These are phyloP conservation scores for Glomeris marginata DNA, from an alignment of 2,888 invertebrate genomes.

Conservation along the genomic window DNA sequence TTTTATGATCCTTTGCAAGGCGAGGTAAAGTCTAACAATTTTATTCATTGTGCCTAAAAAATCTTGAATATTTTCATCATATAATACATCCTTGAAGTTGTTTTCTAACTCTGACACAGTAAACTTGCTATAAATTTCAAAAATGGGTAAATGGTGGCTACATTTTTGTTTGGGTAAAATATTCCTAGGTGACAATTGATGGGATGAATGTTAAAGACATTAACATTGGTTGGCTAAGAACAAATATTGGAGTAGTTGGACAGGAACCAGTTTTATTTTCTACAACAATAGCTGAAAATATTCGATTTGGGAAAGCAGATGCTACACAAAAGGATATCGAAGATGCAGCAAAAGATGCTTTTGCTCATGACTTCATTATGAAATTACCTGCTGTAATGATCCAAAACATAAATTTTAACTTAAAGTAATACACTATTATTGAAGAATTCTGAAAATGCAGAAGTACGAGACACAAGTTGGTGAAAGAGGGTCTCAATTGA, in stretches of 20 bases:
- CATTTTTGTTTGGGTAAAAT: too few species aligned
- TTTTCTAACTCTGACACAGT: too few species aligned
- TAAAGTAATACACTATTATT: too few species aligned
- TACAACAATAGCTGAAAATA: constrained; percentile 29
- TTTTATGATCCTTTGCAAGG: constrained; percentile 53
- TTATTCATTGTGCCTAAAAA: too few species aligned
- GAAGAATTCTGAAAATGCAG: constrained; percentile 19
- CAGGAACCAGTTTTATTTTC: constrained; percentile 23
- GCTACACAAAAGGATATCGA: not conserved
- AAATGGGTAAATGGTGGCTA: too few species aligned
- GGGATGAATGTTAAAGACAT: not conserved
- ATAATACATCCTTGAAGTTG: too few species aligned
- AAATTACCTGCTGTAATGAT: constrained; percentile 36
- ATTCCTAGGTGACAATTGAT: not conserved
- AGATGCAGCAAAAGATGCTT: not conserved
- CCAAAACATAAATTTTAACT: too few species aligned
- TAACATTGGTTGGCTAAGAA: not conserved
- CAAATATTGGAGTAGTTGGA: not conserved
- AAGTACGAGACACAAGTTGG: constrained; percentile 63
- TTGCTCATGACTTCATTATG: not conserved
- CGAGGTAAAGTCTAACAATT: too few species aligned
- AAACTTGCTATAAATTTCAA: too few species aligned
- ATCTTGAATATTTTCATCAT: too few species aligned
- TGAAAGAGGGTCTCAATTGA: constrained; percentile 58
- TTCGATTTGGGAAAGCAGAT: not conserved